phyloP scores from a whole-genome alignment of 2,113 vertebrate species.

The Ploceus nigricollis region DNA sequence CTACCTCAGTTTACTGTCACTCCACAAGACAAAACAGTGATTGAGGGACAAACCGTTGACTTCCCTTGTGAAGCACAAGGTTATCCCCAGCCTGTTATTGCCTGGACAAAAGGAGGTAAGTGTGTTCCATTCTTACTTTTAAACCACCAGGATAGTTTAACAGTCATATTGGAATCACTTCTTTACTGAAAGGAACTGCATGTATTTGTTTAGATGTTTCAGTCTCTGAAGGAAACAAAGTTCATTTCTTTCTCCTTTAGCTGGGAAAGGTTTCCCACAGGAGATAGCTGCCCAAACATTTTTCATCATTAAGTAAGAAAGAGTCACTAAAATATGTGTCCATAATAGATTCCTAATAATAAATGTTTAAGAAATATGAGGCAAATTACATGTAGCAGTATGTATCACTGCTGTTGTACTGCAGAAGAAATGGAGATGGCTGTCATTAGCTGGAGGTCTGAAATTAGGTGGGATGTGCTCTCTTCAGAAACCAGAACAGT shows the following conservation, averaged over 20 bases:
- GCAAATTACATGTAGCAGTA: not conserved
- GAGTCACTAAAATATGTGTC: not conserved
- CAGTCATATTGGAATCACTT: not conserved
- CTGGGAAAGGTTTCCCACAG: not conserved
- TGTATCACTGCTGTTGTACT: not conserved
- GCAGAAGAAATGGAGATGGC: not conserved
- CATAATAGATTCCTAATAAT: not conserved
- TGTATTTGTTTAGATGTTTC: not conserved
- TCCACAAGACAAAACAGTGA: conserved; percentile 87
- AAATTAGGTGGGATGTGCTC: not conserved
- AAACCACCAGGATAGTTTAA: not conserved
- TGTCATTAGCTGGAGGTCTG: not conserved
- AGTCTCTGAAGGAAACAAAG: not conserved
- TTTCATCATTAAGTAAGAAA: not conserved
- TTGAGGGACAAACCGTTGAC: conserved; percentile 92
- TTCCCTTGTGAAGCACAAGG: conserved; percentile 92
- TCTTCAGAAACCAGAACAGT: not conserved
- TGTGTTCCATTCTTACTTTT: not conserved
- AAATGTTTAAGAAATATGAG: not conserved
- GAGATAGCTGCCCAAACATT: not conserved
- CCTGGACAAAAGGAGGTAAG: conserved; percentile 93
- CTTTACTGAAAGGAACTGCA: not conserved
- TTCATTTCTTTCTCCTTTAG: not conserved
- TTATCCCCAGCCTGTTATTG: conserved; percentile 90
- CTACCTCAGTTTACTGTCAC: conserved; percentile 90